These are phyloP conservation scores for Butorides virescens DNA, from an alignment of 2,113 vertebrate species.

Conservation along the genomic window DNA sequence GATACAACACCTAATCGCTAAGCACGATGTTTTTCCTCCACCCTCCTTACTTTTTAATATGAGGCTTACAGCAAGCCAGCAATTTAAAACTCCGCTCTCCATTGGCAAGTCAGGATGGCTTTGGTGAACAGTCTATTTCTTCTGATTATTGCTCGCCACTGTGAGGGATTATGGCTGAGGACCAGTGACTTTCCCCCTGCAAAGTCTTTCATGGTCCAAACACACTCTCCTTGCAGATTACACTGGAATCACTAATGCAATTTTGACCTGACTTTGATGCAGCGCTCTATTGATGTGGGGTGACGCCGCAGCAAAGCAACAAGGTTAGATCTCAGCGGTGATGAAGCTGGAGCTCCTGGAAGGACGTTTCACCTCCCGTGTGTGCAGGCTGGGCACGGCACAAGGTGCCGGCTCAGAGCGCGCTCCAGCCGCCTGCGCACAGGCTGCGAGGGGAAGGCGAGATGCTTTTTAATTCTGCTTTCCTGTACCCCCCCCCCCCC, in stretches of 20 bases:
- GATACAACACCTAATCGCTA: not conserved
- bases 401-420: not conserved
- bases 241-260: not conserved
- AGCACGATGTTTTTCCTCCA: not conserved
- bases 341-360: not conserved
- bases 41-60: not conserved
- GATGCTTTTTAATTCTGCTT: too few species aligned
- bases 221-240: not conserved
- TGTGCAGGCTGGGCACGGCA: not conserved
- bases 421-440: not conserved
- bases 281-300: not conserved
- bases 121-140: not conserved
- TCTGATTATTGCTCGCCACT: not conserved
- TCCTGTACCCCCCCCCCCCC: accelerated
- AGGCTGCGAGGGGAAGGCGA: not conserved
- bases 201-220: not conserved
- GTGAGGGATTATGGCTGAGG: not conserved
- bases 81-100: not conserved
- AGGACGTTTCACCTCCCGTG: not conserved
- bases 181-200: not conserved
- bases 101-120: not conserved
- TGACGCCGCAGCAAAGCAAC: not conserved
- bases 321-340: not conserved
- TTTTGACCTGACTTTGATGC: slow-evolving; percentile 29
- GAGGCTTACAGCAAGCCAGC: not conserved